Percentiles rank a stretch among this genome's conserved stretches.
Conservation (phyloP, 2,113 vertebrate species). For the Corythoichthys intestinalis region DNA sequence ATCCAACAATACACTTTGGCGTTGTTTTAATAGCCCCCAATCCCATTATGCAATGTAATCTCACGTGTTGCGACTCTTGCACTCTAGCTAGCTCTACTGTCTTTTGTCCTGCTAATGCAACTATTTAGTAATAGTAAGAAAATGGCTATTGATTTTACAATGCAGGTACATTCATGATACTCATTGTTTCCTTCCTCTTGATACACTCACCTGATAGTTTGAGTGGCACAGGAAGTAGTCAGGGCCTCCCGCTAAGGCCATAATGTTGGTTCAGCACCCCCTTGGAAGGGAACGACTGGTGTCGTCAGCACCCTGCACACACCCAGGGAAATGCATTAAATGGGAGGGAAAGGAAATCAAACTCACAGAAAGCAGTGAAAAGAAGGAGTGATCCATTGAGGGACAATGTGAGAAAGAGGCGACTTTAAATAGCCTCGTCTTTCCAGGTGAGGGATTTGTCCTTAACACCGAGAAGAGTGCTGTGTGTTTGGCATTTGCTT, state of each 20-base stretch:
- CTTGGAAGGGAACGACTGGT: conserved; percentile 60
- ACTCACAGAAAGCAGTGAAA: neutral
- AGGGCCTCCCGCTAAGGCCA: conserved; percentile 88
- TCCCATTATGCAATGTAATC: neutral
- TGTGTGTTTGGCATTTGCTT: neutral
- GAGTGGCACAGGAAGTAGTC: conserved; percentile 84
- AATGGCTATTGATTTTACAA: neutral
- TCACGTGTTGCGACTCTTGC: neutral
- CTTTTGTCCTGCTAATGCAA: neutral
- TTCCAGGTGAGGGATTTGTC: neutral
- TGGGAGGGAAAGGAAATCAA: conserved; percentile 7
- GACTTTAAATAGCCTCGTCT: neutral
- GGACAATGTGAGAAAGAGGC: neutral
- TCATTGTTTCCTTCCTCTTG: neutral
- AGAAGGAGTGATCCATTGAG: neutral
- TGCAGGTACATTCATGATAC: neutral
- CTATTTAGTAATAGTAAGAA: neutral
- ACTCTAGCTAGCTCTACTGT: neutral
- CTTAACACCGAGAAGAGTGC: neutral
- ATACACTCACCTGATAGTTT: conserved; percentile 73
- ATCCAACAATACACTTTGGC: neutral
- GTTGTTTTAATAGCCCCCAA: neutral
- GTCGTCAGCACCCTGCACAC: conserved; percentile 39
- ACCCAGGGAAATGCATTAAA: neutral
- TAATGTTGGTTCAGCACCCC: conserved; percentile 52